These are phyloP conservation scores for Cantharis nigra DNA, from an alignment of 2,888 invertebrate species.

Conservation along the genomic window DNA sequence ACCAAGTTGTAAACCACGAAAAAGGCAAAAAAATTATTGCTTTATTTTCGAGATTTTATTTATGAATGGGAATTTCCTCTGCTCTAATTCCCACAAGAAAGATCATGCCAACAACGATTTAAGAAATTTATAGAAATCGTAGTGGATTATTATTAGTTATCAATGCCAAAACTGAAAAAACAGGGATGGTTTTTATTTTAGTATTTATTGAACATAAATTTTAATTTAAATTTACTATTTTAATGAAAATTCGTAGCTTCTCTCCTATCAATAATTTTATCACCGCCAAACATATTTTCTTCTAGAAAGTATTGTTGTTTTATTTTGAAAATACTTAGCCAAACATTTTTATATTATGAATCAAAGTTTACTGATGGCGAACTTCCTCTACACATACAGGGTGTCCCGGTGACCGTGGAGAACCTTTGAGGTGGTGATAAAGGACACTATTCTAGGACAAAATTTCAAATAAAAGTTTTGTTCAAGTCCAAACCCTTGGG, in stretches of 20 bases:
- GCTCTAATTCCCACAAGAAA: not conserved
- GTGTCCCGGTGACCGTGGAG: no score
- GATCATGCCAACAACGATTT: not conserved
- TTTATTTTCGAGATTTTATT: not conserved
- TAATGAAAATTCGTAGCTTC: no score
- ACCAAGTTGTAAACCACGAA: not conserved
- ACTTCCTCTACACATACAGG: not conserved
- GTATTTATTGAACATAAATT: not conserved
- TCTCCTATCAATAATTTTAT: no score
- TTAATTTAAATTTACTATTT: no score
- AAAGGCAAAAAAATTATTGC: not conserved
- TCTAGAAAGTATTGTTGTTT: no score
- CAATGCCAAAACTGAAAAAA: not conserved
- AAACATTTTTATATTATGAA: not conserved
- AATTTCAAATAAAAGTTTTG: no score
- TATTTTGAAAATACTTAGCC: no score
- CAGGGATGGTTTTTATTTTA: not conserved
- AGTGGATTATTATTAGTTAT: not conserved
- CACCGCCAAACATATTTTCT: no score
- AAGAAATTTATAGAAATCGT: not conserved
- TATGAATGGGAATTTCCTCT: not conserved
- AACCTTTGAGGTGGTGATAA: no score
- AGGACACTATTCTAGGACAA: no score
- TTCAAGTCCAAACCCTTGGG: no score
- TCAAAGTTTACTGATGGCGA: not conserved